Conservation (phyloP, 2,113 vertebrate genomes). For the Phalacrocorax carbo region DNA sequence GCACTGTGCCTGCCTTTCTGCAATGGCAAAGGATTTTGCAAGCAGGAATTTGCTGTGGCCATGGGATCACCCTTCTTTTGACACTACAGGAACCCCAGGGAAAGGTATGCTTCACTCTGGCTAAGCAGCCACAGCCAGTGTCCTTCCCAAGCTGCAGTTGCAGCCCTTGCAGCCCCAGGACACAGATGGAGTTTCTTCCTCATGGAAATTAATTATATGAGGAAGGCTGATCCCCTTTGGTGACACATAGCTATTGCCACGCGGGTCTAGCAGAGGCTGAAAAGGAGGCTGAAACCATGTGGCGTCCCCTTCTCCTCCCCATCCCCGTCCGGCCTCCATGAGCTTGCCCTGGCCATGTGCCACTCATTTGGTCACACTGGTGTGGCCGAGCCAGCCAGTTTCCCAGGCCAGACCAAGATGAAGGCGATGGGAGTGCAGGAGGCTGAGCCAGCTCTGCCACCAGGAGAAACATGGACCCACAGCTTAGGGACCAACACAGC, state of each 20-base stretch:
- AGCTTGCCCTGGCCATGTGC: rapidly evolving
- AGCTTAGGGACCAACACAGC: not conserved
- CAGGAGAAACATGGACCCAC: not conserved
- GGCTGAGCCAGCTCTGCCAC: not conserved
- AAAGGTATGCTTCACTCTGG: not conserved
- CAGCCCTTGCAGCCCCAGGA: rapidly evolving
- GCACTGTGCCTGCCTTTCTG: not conserved
- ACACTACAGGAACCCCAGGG: not conserved
- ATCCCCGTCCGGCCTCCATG: not conserved
- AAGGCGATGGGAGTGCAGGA: rapidly evolving
- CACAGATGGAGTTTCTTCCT: not conserved
- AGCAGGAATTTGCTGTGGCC: not conserved
- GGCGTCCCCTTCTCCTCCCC: not conserved
- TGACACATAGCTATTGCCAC: not conserved
- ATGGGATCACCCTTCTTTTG: not conserved
- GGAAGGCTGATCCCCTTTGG: not conserved
- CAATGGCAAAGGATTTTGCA: not conserved
- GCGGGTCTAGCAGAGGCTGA: not conserved
- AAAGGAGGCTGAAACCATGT: rapidly evolving
- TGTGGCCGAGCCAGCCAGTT: not conserved
- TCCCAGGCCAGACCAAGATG: not conserved
- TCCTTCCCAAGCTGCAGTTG: not conserved
- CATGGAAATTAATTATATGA: not conserved
- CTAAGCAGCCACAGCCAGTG: not conserved
- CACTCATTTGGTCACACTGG: not conserved